phyloP scores from a whole-genome alignment of 1,140 invertebrate species.

The Cherax destructor region DNA sequence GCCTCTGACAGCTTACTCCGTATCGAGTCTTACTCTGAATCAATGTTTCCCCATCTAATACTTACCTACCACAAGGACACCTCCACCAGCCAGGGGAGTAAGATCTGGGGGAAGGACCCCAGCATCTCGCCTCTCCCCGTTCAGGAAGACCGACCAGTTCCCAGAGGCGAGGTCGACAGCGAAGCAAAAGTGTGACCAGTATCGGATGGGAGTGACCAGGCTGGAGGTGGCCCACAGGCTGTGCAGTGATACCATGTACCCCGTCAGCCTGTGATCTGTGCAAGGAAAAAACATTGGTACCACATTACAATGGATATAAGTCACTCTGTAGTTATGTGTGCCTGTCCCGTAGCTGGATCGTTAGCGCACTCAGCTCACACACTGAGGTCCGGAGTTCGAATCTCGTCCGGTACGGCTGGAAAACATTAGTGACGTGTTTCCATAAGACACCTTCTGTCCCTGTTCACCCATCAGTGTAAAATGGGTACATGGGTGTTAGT shows the following conservation, averaged over 20 bases:
- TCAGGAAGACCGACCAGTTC: constrained; percentile 44
- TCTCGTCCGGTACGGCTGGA: no score
- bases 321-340: no score
- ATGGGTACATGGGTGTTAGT: no score
- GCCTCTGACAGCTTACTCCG: no score
- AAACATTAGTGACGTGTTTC: no score
- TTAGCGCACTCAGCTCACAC: no score
- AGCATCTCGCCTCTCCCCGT: constrained; percentile 18
- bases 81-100: constrained; percentile 10
- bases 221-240: constrained; percentile 32
- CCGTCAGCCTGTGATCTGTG: constrained; percentile 54
- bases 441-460: no score
- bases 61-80: constrained; percentile 51
- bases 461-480: no score
- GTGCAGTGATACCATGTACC: constrained; percentile 36
- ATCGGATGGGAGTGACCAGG: constrained; percentile 38
- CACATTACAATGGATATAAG: no score
- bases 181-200: constrained; percentile 64
- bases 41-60: not conserved
- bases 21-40: no score
- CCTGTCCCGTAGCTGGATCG: no score
- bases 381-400: no score
- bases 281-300: not conserved
- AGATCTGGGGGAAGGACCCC: constrained; percentile 11
- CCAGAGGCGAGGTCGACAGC: constrained; percentile 15